Evolutionary conservation across 2,888 invertebrate genomes (phyloP), one percentile per base, ranked within the genome.

Genomic region (Conistra vaccinii): DNA sequence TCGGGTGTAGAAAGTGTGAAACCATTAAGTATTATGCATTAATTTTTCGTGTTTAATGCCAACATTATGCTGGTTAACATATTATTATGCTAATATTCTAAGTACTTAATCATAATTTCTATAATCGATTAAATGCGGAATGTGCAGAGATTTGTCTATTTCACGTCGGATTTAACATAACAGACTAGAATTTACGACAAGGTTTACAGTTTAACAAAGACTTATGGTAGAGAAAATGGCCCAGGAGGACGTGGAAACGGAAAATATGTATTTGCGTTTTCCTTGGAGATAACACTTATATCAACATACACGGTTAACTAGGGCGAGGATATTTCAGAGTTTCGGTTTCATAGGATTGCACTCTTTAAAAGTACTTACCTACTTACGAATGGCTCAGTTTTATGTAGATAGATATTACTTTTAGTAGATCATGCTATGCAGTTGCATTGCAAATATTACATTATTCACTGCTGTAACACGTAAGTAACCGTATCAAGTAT

Each of bases 1-100:
- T 70, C 70, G 17, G 12, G 51, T 63, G 85, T 55, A 82, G 85
- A 84, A 84, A 84, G 83, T 80, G 83, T 84, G 29, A 76, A 77
- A 73, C 32, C n/a, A 55, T 58, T 71, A 67, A 39, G 23, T 61
- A 63, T 68, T 63, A 78, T 48, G 45, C 58, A 67, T 72, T 53
- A 57, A 57, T 45, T 65, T 17, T 0, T 70, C 14, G n/a, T 68
- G 42, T 58, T 69, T 66, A 57, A 71, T 75, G n/a, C n/a, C 35
- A 14, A 51, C 10, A 73, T 73, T 69, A 71, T 69, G 48, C 74
- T 32, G 55, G 17, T 42, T n/a, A 72, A 45, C 72, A 32, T 83
- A 60, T 73, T 45, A 78, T 82, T 74, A 74, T 58, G 62, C 6
- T 35, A 65, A 48, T 53, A 42, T 48, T 7, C 29, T 32, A 65